These are phyloP conservation scores for Creontiades dilutus DNA, from an alignment of 2,888 invertebrate genomes.

Conservation along the genomic window DNA sequence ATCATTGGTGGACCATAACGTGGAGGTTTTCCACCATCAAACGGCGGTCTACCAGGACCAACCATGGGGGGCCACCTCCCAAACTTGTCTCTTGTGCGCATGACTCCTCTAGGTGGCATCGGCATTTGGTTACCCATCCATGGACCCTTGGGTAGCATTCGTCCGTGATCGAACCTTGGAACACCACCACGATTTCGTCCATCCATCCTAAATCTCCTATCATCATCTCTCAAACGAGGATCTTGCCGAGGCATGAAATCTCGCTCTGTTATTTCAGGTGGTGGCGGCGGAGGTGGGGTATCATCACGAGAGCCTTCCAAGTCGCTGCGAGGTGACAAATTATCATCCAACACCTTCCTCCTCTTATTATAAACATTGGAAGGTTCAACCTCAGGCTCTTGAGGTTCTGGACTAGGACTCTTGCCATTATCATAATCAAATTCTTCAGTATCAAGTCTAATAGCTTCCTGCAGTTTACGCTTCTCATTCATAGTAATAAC, in stretches of 20 bases:
- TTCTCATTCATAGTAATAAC: conserved; percentile 89
- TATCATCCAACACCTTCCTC: background rate
- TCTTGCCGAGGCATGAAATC: conserved; percentile 43
- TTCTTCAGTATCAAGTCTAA: conserved; percentile 81
- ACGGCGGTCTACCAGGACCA: conserved; percentile 34
- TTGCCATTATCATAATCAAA: background rate
- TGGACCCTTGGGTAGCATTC: conserved; percentile 3
- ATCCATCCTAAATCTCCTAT: conserved; percentile 1
- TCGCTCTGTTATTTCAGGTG: conserved; percentile 24
- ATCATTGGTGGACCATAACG: conserved; percentile 43
- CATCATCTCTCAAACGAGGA: background rate
- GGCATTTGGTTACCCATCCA: conserved; percentile 44
- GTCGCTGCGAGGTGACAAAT: conserved; percentile 7
- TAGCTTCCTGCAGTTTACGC: conserved; percentile 87
- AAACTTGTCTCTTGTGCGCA: conserved; percentile 47
- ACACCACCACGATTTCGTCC: background rate
- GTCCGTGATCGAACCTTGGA: conserved; percentile 34
- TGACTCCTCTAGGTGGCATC: background rate
- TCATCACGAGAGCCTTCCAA: background rate
- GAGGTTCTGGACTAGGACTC: conserved; percentile 4
- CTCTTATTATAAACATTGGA: background rate
- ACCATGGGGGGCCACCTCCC: conserved; percentile 41
- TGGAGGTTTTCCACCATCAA: background rate
- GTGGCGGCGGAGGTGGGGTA: conserved; percentile 31
- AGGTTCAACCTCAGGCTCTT: conserved; percentile 25